Evolutionary conservation across 2,113 vertebrate species (phyloP).

Genomic region (Rattus rattus): DNA sequence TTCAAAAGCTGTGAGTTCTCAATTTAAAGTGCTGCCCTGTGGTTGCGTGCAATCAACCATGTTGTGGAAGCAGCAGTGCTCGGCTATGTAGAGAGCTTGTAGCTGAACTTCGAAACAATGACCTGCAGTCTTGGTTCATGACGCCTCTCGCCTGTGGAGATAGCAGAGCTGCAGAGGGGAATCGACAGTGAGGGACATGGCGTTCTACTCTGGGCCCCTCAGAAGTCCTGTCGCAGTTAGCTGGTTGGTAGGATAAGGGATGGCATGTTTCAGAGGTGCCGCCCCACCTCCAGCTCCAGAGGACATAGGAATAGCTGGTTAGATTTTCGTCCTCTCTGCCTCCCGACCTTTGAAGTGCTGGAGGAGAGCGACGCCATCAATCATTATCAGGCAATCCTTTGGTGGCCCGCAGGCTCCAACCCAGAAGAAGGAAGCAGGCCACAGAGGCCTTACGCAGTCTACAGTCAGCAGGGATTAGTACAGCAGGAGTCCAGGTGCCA

Average conservation of each 20-base stretch:
- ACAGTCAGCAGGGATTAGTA: neutral
- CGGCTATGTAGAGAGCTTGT: neutral
- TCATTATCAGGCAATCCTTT: neutral
- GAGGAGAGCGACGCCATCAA: neutral
- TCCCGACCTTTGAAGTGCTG: neutral
- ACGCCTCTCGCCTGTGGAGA: neutral
- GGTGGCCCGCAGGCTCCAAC: neutral
- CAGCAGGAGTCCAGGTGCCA: neutral
- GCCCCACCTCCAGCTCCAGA: neutral
- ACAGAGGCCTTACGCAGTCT: neutral
- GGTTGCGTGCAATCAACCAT: neutral
- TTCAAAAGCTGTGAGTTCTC: slow-evolving; percentile 11
- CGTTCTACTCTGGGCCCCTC: neutral
- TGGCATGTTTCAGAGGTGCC: neutral
- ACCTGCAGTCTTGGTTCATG: neutral
- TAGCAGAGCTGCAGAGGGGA: neutral
- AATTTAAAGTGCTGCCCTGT: neutral
- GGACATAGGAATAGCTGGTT: neutral
- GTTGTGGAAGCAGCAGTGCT: neutral
- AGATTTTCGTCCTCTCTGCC: neutral
- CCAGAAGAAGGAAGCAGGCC: neutral
- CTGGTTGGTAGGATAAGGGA: neutral
- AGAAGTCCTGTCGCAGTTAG: neutral
- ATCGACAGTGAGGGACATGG: rapidly evolving
- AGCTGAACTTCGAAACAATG: neutral